Evolutionary conservation across 2,888 invertebrate genomes (phyloP), one percentile per base, ranked within the genome.

Genomic region (Steinernema carpocapsae): DNA sequence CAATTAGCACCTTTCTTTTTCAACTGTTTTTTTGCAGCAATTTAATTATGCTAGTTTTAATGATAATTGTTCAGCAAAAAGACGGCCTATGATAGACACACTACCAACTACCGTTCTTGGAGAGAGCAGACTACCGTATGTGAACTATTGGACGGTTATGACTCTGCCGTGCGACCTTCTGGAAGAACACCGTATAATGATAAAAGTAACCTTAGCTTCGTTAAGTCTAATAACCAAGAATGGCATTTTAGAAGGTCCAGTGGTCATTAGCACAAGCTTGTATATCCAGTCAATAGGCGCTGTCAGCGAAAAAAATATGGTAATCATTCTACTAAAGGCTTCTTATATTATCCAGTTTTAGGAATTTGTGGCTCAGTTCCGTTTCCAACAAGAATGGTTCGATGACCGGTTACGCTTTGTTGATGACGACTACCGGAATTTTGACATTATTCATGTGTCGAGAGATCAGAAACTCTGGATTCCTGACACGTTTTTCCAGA

Each of bases 341-440:
- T 14, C 32, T 74, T 12, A n/a, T n/a, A 29, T 71, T 26, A 45
- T 12, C 22, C 17, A 1, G 1, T 19, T 82, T 29, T 72, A 86
- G 85, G 87, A 87, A 71, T 87, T 84, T 73, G 85, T 86, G 10
- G 87, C 85, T 0, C 87, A 87, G 72, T 87, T 87, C 64, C 85
- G 86, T 14, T 85, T 87, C 70, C 85, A 87, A 26, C 87, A 87
- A 73, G 83, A 85, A 77, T 87, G 87, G 87, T 84, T 79, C 72
- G 87, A 87, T 59, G 84, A 85, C 59, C 79, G 87, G 43, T 78
- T 87, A n/a, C 70, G 82, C 22, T 87, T 85, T 76, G 80, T 80
- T 42, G 79, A 82, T 26, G 46, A 81, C 19, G 83, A 82, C 73
- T 83, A 78, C 70, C 79, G 83, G 10, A 81, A 78, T 72, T 82